Percentiles rank a stretch among this genome's conserved stretches.
These are phyloP conservation scores for Euwallacea fornicatus DNA, from an alignment of 1,140 invertebrate species.

Conservation along the genomic window DNA sequence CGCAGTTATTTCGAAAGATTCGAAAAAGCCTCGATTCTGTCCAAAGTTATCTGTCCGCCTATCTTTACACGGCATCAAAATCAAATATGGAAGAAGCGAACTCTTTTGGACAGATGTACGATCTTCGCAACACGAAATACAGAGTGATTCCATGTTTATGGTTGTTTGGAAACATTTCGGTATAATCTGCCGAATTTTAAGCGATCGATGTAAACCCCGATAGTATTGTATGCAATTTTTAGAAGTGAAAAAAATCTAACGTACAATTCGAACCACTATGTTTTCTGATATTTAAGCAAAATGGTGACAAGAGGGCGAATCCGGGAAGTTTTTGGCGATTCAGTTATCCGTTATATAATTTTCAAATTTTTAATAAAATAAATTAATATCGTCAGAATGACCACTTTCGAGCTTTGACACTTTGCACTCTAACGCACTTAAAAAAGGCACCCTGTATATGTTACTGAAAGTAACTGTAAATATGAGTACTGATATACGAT, in stretches of 20 bases:
- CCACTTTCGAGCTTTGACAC: too few relatives aligned
- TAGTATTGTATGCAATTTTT: conserved; percentile 26
- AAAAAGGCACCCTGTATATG: background rate
- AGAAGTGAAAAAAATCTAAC: background rate
- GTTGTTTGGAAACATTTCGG: conserved; percentile 27
- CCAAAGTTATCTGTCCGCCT: conserved; percentile 22
- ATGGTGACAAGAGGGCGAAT: conserved; percentile 6
- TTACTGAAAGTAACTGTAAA: conserved; percentile 30
- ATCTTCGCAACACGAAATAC: conserved; percentile 30
- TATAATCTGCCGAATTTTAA: conserved; percentile 34
- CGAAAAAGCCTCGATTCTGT: conserved; percentile 1
- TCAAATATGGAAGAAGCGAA: conserved; percentile 34
- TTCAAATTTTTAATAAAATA: too few relatives aligned
- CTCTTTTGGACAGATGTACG: conserved; percentile 33
- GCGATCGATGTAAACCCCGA: conserved; percentile 26
- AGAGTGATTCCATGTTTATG: conserved; percentile 38
- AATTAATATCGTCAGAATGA: background rate
- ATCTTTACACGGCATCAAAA: conserved; percentile 27
- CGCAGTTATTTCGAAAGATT: background rate
- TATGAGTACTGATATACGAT: conserved; percentile 21
- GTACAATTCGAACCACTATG: background rate
- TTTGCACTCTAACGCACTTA: too few relatives aligned
- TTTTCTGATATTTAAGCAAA: conserved; percentile 7
- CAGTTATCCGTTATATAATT: background rate
- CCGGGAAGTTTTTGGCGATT: background rate